Evolutionary conservation across 2,888 invertebrate genomes (phyloP), one percentile per base, ranked within the genome.

Genomic region (Neoscelio sp.): DNA sequence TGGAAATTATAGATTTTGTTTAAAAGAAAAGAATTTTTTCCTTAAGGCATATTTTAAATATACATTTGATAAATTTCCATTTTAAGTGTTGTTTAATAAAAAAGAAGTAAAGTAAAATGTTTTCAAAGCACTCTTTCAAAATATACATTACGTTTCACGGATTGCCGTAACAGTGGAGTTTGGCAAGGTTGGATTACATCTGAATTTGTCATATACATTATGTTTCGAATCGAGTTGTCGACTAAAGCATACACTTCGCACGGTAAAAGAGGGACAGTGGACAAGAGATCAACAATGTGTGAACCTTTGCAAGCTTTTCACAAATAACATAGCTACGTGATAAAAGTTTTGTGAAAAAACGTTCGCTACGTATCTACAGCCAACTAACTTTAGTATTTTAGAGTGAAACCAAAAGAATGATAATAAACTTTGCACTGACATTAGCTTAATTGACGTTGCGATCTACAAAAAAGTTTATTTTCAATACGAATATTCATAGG

Each of bases 111-210:
- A 35, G 12, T 35, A 35, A 35, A 35, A 35, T 35, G 35, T 35
- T 35, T 35, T 12, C 12, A 10, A 35, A 35, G 35, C 13, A 12
- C 10, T 5, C 35, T 35, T 12, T 35, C 35, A 5, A 35, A 35
- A 35, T 35, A 35, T 10, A 35, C 35, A 10, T 35, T 35, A 35
- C 35, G 35, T 35, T 35, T 35, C 35, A 35, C 12, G 35, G 35
- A 35, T 35, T 35, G 12, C 5, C 10, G 35, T 35, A 10, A n/a
- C 1, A 10, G 13, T 12, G 12, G 35, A 10, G 35, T 35, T 35
- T 35, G 35, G 35, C 35, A 35, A 35, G 35, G 35, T 35, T 10
- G 35, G 35, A 35, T 35, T 35, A 35, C 35, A 35, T 35, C 35
- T 35, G 35, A 35, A 42, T 42, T 42, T 42, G 18, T 42, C 40